These are phyloP conservation scores for Phocoena phocoena DNA, from an alignment of 2,113 vertebrate species.

Conservation along the genomic window DNA sequence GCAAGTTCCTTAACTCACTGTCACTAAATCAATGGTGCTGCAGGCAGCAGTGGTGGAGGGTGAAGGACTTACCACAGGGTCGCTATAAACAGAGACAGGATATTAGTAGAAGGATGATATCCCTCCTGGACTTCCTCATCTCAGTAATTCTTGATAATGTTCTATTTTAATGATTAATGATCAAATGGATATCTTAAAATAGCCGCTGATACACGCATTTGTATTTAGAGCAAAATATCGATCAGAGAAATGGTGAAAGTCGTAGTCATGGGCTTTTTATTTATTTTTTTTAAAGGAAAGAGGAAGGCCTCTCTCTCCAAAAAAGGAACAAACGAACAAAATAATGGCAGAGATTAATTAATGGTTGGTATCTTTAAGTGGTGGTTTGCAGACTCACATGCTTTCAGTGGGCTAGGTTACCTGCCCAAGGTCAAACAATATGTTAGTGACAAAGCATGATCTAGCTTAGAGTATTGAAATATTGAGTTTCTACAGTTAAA, in stretches of 20 bases:
- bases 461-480: not conserved
- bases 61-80: not conserved
- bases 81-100: not conserved
- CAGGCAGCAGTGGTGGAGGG: not conserved
- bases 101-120: not conserved
- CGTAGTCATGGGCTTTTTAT: not conserved
- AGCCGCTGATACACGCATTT: slow-evolving; percentile 17
- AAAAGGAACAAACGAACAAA: not conserved
- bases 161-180: slow-evolving; percentile 58
- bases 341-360: not conserved
- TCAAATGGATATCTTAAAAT: slow-evolving; percentile 41
- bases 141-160: slow-evolving; percentile 32
- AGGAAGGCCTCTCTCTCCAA: not conserved
- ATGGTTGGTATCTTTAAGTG: not conserved
- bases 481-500: not conserved
- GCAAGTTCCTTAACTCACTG: not conserved
- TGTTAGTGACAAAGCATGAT: not conserved
- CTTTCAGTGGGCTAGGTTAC: not conserved
- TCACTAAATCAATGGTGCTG: not conserved
- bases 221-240: slow-evolving; percentile 37
- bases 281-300: not conserved
- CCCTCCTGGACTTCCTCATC: not conserved
- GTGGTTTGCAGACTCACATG: not conserved
- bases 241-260: slow-evolving; percentile 16
- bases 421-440: not conserved